Evolutionary conservation across 1,140 invertebrate species (phyloP).

Genomic region (Zaprionus africanus): DNA sequence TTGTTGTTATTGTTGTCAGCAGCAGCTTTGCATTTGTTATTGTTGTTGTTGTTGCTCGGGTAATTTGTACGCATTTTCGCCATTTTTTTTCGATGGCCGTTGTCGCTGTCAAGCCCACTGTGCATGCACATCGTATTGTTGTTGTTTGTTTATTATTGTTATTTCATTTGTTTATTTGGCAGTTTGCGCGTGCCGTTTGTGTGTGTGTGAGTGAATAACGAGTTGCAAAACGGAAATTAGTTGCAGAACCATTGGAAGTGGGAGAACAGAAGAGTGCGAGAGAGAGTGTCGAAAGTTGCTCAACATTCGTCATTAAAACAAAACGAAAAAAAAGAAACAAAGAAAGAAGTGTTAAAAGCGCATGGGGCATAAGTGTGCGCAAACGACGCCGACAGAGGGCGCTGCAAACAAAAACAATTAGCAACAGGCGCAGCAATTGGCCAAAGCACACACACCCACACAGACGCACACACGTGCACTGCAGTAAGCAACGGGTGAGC

Average conservation of each 20-base stretch:
- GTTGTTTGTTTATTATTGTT: constrained; percentile 66
- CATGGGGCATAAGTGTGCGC: constrained; percentile 51
- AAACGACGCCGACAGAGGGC: constrained; percentile 5
- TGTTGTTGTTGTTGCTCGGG: constrained; percentile 60
- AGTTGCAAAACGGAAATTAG: constrained; percentile 72
- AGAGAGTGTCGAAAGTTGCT: constrained; percentile 23
- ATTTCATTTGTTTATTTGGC: constrained; percentile 71
- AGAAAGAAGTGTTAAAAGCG: constrained; percentile 42
- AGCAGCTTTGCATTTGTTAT: constrained; percentile 63
- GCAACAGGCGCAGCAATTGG: constrained; percentile 70
- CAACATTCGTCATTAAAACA: constrained; percentile 44
- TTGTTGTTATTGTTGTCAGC: constrained; percentile 69
- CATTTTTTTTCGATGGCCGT: constrained; percentile 56
- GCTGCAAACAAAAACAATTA: constrained; percentile 71
- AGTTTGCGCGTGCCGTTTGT: constrained; percentile 23
- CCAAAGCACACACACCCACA: constrained; percentile 27
- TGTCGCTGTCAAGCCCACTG: constrained; percentile 48
- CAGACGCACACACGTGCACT: constrained; percentile 1
- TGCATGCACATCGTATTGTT: constrained; percentile 23
- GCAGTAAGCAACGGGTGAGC: neutral
- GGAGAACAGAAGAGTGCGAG: neutral
- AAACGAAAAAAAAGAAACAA: constrained; percentile 25
- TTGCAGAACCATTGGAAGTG: constrained; percentile 41
- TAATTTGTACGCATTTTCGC: constrained; percentile 76
- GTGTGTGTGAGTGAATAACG: constrained; percentile 59